These are phyloP conservation scores for Tachina lurida DNA, from an alignment of 2,888 invertebrate genomes.

Conservation along the genomic window DNA sequence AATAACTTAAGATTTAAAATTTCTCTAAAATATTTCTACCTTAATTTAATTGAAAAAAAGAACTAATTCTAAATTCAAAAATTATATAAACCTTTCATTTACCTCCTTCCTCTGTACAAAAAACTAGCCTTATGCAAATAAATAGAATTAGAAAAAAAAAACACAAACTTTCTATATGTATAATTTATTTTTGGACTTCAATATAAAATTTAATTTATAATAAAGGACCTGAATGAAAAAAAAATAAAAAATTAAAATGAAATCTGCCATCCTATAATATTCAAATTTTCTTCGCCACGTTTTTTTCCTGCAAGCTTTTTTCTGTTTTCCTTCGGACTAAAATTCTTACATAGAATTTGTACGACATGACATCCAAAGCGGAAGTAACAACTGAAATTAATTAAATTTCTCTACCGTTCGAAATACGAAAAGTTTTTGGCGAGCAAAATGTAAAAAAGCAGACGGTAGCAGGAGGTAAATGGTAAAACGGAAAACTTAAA, in stretches of 20 bases:
- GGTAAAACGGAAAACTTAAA: slow-evolving; percentile 42
- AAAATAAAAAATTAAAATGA: background rate
- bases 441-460: slow-evolving; percentile 10
- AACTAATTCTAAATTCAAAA: background rate
- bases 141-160: slow-evolving; percentile 55
- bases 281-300: slow-evolving; percentile 60
- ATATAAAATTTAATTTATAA: slow-evolving; percentile 60
- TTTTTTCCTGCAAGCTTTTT: background rate
- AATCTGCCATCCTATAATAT: slow-evolving; percentile 54
- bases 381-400: slow-evolving; percentile 73
- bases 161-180: background rate
- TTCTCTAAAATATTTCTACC: no score
- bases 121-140: slow-evolving; percentile 62
- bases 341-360: slow-evolving; percentile 49
- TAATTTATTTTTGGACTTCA: slow-evolving; percentile 25
- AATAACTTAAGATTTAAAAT: no score
- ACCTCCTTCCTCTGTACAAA: background rate
- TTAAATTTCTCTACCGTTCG: slow-evolving; percentile 71
- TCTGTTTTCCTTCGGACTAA: slow-evolving; percentile 21
- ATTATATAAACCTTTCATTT: slow-evolving; percentile 1
- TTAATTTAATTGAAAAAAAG: no score
- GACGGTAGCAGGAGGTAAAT: background rate
- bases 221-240: slow-evolving; percentile 59
- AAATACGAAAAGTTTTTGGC: slow-evolving; percentile 59
- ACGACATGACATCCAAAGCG: slow-evolving; percentile 69